Percentiles rank a stretch among this genome's conserved stretches.
These are phyloP conservation scores for Julus scandinavius DNA, from an alignment of 2,888 invertebrate genomes.

Conservation along the genomic window DNA sequence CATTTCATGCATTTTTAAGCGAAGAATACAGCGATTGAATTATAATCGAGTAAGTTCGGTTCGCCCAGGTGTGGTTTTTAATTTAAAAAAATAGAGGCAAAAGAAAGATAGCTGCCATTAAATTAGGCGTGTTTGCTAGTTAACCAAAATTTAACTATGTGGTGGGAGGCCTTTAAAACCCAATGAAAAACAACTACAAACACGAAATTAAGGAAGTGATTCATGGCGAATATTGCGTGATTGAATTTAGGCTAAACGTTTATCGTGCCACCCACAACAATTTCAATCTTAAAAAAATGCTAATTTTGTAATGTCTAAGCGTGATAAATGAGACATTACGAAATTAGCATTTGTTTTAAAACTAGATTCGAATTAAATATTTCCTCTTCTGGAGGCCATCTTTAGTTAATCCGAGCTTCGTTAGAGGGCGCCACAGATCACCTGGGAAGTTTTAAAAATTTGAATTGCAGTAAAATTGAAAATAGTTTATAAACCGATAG, in stretches of 20 bases:
- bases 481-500: too few relatives aligned
- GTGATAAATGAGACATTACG: not conserved
- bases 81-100: not conserved
- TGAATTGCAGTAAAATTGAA: too few relatives aligned
- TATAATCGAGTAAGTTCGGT: not conserved
- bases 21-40: slow-evolving; percentile 22
- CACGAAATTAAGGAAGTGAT: slow-evolving; percentile 30
- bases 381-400: not conserved
- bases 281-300: slow-evolving; percentile 6
- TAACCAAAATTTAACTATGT: not conserved
- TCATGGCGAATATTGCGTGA: not conserved
- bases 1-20: slow-evolving; percentile 19
- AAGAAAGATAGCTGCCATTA: slow-evolving; percentile 36
- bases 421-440: too few relatives aligned
- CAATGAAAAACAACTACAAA: slow-evolving; percentile 19
- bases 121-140: slow-evolving; percentile 37
- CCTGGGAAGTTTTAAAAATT: too few relatives aligned
- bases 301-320: not conserved
- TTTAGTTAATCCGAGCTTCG: too few relatives aligned
- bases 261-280: not conserved
- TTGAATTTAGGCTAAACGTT: slow-evolving; percentile 28
- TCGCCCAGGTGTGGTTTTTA: slow-evolving; percentile 44
- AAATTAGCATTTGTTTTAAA: slow-evolving; percentile 1
- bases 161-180: not conserved
- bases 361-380: not conserved